A percentile compares a stretch with the other conserved stretches of the same genome.
Evolutionary conservation across 2,888 invertebrate species (phyloP).

Genomic region (Diarsia dahlii): DNA sequence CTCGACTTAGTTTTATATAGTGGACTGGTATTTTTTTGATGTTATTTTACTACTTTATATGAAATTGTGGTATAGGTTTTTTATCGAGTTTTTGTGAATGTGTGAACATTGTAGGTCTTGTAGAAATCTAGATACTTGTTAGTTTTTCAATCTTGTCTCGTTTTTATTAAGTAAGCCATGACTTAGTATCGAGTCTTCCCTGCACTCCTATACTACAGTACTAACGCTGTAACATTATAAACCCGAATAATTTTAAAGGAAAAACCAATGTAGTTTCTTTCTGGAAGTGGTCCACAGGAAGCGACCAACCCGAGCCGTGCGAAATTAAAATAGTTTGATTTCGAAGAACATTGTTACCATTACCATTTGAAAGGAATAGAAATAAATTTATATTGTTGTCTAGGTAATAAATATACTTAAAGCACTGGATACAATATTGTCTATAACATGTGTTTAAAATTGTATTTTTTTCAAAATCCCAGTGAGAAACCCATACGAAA

Average conservation of each 20-base stretch:
- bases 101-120: background rate
- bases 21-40: background rate
- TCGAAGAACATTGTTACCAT: too few species aligned
- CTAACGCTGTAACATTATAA: background rate
- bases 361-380: background rate
- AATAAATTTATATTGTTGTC: background rate
- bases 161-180: background rate
- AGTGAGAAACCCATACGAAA: too few species aligned
- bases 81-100: background rate
- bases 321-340: too few species aligned
- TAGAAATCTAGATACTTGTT: background rate
- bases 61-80: background rate
- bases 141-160: background rate
- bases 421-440: too few species aligned
- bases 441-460: background rate
- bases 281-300: too few species aligned
- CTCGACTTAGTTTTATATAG: constrained; percentile 7
- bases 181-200: background rate
- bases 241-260: background rate
- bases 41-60: background rate
- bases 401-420: background rate
- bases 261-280: too few species aligned
- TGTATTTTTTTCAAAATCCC: background rate
- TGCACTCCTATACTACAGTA: background rate
- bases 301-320: too few species aligned